Base-by-base conservation (phyloP, 2,888 invertebrate species). In the Heliconius cydno region DNA sequence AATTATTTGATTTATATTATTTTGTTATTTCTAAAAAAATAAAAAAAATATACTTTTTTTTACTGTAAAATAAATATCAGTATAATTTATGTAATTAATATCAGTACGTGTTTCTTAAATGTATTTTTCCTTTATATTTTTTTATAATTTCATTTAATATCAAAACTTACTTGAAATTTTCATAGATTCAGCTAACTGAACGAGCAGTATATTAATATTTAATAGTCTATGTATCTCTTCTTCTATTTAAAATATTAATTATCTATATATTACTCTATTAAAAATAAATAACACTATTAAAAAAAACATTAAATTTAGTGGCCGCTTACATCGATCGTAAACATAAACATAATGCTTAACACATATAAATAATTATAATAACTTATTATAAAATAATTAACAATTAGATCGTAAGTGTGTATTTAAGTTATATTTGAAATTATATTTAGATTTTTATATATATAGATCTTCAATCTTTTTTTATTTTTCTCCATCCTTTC, bases 261-360 rank as follows among this genome's bases (percentile, higher is more conserved):
- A 71, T 34, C 34, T 34, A 46, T 38, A 7, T 46, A 57, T 57
- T 60, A 34, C 9, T 73, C n/a, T 57, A 30, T 13, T 57, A 34
- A 73, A 73, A 34, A n/a, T 34, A 73, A n/a, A 57, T 22, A 30
- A 60, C 57, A 25, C 6, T 73, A 38, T 19, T 38, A n/a, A 15
- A 30, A 70, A 15, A n/a, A 25, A 60, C 34, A 60, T 38, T 73
- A 34, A 73, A 73, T 60, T 60, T 34, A 38, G 60, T 15, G 60
- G 22, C 60, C 52, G 73, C 73, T 34, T 60, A 73, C 73, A 73
- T 73, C 73, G 73, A 73, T 60, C 25, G 10, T 73, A 73, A n/a
- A 60, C 60, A 73, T 60, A 34, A 34, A 34, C 7, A 34, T 34
- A 34, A 34, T 34, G 9, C 34, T 34, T 30, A 60, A 13, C 5